phyloP scores from a whole-genome alignment of 2,888 invertebrate genomes.

The Caenorhabditis imperialis region DNA sequence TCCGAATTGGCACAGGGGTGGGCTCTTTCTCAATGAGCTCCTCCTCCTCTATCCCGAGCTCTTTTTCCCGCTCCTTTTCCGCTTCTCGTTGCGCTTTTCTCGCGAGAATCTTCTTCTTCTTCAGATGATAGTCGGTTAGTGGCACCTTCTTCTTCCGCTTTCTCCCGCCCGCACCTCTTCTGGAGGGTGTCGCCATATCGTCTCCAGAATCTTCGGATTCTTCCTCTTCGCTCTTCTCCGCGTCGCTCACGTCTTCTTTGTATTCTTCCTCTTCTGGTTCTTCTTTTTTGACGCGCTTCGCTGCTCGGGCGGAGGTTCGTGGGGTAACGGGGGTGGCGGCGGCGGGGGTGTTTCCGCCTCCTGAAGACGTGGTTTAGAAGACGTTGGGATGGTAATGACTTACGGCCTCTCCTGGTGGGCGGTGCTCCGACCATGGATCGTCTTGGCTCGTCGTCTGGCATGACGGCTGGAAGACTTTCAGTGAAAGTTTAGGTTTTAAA shows the following conservation, averaged over 20 bases:
- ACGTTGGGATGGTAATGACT: conserved; percentile 5
- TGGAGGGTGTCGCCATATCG: conserved; percentile 30
- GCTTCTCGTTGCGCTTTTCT: conserved; percentile 60
- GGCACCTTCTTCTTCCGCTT: conserved; percentile 27
- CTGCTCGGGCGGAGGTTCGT: conserved; percentile 24
- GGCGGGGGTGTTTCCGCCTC: conserved; percentile 35
- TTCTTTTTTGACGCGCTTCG: conserved; percentile 30
- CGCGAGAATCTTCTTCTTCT: conserved; percentile 53
- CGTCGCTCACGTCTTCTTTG: conserved; percentile 17
- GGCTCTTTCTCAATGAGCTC: conserved; percentile 33
- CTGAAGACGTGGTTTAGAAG: not conserved
- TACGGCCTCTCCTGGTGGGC: conserved; percentile 42
- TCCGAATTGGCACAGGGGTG: conserved; percentile 41
- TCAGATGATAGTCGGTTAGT: conserved; percentile 51
- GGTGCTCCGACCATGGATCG: conserved; percentile 62
- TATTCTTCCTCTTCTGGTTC: conserved; percentile 48
- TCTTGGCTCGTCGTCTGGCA: conserved; percentile 54
- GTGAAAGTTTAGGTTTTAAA: too few species aligned
- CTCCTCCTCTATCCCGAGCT: conserved; percentile 20
- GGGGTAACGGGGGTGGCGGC: conserved; percentile 25
- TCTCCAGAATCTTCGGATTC: conserved; percentile 48
- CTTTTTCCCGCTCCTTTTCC: conserved; percentile 44
- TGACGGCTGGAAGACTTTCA: conserved; percentile 5
- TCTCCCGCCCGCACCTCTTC: conserved; percentile 5
- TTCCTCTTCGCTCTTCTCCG: conserved; percentile 21